Percentiles rank a stretch among this genome's conserved stretches.
Conservation (phyloP, 2,888 invertebrate species). For the Tortricodes alternella region DNA sequence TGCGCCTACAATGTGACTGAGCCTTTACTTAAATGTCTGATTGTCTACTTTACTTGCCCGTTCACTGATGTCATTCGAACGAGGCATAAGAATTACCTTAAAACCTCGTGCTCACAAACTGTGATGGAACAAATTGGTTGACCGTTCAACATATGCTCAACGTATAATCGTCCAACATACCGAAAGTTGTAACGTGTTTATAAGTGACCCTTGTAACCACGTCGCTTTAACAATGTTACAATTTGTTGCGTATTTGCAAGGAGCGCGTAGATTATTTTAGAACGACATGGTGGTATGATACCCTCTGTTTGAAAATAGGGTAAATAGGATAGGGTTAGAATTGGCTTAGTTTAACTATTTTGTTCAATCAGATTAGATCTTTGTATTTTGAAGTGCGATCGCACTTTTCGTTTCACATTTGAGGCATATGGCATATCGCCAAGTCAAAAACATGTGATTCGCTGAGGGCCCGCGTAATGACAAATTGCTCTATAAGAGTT, state of each 20-base stretch:
- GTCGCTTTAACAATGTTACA: not conserved
- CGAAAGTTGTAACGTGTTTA: constrained; percentile 12
- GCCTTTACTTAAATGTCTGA: too few species aligned
- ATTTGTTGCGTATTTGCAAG: not conserved
- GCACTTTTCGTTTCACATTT: not conserved
- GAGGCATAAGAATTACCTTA: constrained; percentile 7
- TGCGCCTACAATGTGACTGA: too few species aligned
- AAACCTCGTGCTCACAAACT: constrained; percentile 2
- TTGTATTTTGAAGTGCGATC: not conserved
- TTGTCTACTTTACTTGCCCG: not conserved
- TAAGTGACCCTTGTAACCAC: constrained; percentile 12
- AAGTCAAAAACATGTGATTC: too few species aligned
- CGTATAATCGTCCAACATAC: constrained; percentile 17
- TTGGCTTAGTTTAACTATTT: constrained; percentile 16
- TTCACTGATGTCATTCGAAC: constrained; percentile 10
- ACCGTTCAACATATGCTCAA: constrained; percentile 42
- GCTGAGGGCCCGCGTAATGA: too few species aligned
- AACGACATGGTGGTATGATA: not conserved
- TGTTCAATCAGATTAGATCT: constrained; percentile 9
- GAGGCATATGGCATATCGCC: too few species aligned
- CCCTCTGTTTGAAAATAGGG: constrained; percentile 22
- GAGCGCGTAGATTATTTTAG: not conserved
- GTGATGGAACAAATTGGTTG: constrained; percentile 24
- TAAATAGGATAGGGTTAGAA: constrained; percentile 23
- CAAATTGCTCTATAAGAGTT: too few species aligned